Base-by-base conservation (phyloP, 1,140 invertebrate species). In the Cyrtorhinus lividipennis region DNA sequence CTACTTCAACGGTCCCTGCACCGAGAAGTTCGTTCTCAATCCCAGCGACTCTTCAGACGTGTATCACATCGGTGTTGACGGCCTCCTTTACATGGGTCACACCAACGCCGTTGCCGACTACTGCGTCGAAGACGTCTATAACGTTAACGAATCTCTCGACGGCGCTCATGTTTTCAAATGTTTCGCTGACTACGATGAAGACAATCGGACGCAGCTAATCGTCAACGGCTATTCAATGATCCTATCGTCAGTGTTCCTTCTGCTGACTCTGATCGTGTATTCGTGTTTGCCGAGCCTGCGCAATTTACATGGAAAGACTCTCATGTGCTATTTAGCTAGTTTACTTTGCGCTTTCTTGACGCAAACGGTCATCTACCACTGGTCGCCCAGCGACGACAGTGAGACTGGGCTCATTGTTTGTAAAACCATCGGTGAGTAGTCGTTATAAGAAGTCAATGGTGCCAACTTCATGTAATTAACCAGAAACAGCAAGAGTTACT, bases 221-320 rank as follows among this genome's bases (percentile, higher is more conserved):
- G 48, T 64, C 20, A 61, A 56, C 24, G 67, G 73, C 0, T 64
- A 71, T 61, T 71, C 71, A 15, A 65, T 76, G 13, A 61, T 76
- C 1, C 75, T 81, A 59, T 82, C 80, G 0, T 78, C 78, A 53
- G 72, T 79, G 12, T 86, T 83, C 65, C 73, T 85, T 45, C 68
- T 80, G 3, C 67, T 81, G 8, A 87, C 84, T 0, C 71, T 86
- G 46, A 10, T 82, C 57, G 81, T 86, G 18, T 87, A 86, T 70
- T 70, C 74, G n/a, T 76, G 73, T 1, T 72, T 86, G 24, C 81
- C 83, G 0, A 73, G 76, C 18, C 72, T 85, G 23, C 74, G 79
- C 26, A 87, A 86, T 73, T 75, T 86, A 18, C 84, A 86, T 48
- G 84, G 84, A 0, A 80, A 82, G 66, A 85, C 81, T 1, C 70